These are phyloP conservation scores for Drosophila setifemur DNA, from an alignment of 1,140 invertebrate genomes.

Conservation along the genomic window DNA sequence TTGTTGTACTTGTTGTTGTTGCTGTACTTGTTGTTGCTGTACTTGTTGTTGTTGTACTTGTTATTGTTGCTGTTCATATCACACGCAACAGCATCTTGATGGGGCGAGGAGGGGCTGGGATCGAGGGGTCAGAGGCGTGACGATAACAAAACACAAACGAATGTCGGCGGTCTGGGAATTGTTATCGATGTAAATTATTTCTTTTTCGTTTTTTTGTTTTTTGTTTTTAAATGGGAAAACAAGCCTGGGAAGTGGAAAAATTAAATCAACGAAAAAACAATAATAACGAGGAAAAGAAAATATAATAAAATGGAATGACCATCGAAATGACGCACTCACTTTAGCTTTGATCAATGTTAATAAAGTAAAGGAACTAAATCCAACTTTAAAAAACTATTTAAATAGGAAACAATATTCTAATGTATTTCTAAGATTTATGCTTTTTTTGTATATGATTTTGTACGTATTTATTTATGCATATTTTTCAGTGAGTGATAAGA, in stretches of 20 bases:
- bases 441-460: too few species aligned
- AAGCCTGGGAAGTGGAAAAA: neutral
- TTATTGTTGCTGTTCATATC: too few species aligned
- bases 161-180: constrained; percentile 10
- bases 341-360: too few species aligned
- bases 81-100: constrained; percentile 10
- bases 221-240: neutral
- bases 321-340: too few species aligned
- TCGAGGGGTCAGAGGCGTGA: constrained; percentile 28
- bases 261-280: neutral
- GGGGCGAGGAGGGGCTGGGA: neutral
- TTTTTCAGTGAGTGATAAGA: constrained; percentile 37
- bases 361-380: too few species aligned
- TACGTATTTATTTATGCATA: neutral
- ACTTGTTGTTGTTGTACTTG: too few species aligned
- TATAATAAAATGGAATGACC: neutral
- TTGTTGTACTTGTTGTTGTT: too few species aligned
- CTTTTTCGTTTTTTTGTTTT: too few species aligned
- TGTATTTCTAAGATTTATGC: too few species aligned
- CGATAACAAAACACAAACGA: constrained; percentile 40
- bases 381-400: too few species aligned
- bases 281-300: neutral
- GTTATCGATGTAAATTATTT: constrained; percentile 16
- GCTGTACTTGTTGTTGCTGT: too few species aligned
- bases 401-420: too few species aligned